Conservation (phyloP, 2,888 invertebrate genomes). For the Sthenelais limicola region DNA sequence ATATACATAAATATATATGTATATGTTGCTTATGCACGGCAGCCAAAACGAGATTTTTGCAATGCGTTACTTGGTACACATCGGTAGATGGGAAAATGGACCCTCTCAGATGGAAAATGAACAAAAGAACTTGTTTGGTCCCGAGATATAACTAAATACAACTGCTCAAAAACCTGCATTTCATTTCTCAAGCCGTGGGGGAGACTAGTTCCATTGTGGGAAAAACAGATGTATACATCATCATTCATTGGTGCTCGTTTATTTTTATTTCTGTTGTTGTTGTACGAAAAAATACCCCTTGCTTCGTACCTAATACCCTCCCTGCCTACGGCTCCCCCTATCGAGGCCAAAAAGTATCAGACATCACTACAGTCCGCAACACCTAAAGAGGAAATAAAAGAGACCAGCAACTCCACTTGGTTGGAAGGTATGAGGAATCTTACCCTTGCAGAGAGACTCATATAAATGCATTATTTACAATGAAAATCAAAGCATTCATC, state of each 20-base stretch:
- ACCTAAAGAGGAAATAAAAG: too few species aligned
- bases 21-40: constrained; percentile 36
- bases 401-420: too few species aligned
- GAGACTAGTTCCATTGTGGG: constrained; percentile 1
- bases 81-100: background rate
- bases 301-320: too few species aligned
- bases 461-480: too few species aligned
- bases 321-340: too few species aligned
- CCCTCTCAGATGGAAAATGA: too few species aligned
- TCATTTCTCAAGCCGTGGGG: background rate
- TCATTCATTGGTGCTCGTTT: constrained; percentile 26
- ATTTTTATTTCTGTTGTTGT: constrained; percentile 33
- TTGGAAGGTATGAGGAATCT: too few species aligned
- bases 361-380: too few species aligned
- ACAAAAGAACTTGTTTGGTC: constrained; percentile 23
- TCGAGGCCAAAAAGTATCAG: too few species aligned
- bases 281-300: too few species aligned
- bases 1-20: background rate
- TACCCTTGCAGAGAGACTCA: too few species aligned
- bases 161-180: constrained; percentile 39
- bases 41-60: constrained; percentile 36
- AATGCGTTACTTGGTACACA: constrained; percentile 7
- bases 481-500: too few species aligned
- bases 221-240: constrained; percentile 19
- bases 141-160: constrained; percentile 27